phyloP scores from a whole-genome alignment of 2,888 invertebrate species.

The Scrobipalpa costella region DNA sequence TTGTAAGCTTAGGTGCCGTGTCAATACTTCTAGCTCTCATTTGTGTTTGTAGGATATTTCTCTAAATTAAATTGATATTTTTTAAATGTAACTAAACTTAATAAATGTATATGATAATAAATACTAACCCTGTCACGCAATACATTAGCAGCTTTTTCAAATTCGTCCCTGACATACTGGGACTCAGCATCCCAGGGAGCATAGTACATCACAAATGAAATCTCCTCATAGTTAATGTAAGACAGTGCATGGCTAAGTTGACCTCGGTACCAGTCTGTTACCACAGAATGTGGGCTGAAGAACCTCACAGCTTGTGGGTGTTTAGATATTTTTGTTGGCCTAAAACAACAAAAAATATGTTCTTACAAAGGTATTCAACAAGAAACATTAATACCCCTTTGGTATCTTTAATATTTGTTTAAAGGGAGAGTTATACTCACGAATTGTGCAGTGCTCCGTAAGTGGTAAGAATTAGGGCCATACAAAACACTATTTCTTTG shows the following conservation, averaged over 20 bases:
- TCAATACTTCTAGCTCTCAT: too few relatives aligned
- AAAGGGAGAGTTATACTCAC: slow-evolving; percentile 72
- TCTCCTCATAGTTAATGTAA: slow-evolving; percentile 83
- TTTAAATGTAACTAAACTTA: neutral
- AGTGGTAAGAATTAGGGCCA: slow-evolving; percentile 83
- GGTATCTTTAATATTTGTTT: neutral
- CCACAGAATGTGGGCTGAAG: slow-evolving; percentile 84
- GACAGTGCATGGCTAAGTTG: slow-evolving; percentile 84
- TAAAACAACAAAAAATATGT: slow-evolving; percentile 35
- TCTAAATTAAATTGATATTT: too few relatives aligned
- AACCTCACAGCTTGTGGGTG: slow-evolving; percentile 84
- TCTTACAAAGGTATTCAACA: neutral
- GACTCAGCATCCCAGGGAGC: slow-evolving; percentile 97
- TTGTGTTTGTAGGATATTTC: too few relatives aligned
- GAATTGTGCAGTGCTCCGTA: slow-evolving; percentile 87
- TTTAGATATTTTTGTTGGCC: slow-evolving; percentile 66
- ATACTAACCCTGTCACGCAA: slow-evolving; percentile 84
- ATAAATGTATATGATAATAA: neutral
- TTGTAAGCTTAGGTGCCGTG: too few relatives aligned
- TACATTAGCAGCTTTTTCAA: slow-evolving; percentile 86
- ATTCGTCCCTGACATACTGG: slow-evolving; percentile 86
- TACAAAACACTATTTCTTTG: slow-evolving; percentile 83
- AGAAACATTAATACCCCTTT: neutral
- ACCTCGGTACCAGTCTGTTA: slow-evolving; percentile 90
- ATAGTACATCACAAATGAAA: slow-evolving; percentile 95